Evolutionary conservation across 1,140 invertebrate species (phyloP), one percentile per base, ranked within the genome.

Genomic region (Drosophila suzukii): DNA sequence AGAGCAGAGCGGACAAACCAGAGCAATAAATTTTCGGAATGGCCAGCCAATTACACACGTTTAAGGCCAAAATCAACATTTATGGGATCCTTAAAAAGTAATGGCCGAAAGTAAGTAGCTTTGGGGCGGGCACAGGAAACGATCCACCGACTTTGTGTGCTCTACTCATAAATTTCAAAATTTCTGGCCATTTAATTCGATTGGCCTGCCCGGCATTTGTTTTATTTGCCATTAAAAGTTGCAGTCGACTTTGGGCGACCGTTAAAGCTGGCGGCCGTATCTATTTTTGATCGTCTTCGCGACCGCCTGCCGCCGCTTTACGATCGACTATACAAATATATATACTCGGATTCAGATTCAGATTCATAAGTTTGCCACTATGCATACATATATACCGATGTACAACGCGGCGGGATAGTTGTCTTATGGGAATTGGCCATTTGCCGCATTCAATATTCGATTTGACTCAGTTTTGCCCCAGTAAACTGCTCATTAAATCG

Each of bases 151-250:
- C 49, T 39, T 56, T 70, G 36, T 71, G 41, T 30, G 17, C 13
- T 6, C 34, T 39, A 60, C 30, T 50, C 46, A 72, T 72, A 72
- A 73, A 51, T 72, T 81, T 81, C 27, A 39, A 72, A 72, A 59
- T 72, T 81, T 81, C 27, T 47, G 51, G 44, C 17, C 65, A 72
- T 72, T 72, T 72, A 58, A 71, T 72, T 71, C 67, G 65, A 70
- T 58, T 71, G 57, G 65, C 13, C 67, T 59, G 66, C 36, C 47
- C 76, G 59, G 43, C 68, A 74, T 77, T 83, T 84, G 61, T 84
- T 84, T 76, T 83, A 83, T 83, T 80, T 70, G 76, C 76, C 81
- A 83, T 84, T 80, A 84, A 83, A 83, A 80, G 81, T 84, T 84
- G 76, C 81, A 84, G 75, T 47, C 66, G 67, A 49, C 59, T 75